Percentiles rank a stretch among this genome's conserved stretches.
phyloP scores from a whole-genome alignment of 2,888 invertebrate species.

The Papilio protenor region DNA sequence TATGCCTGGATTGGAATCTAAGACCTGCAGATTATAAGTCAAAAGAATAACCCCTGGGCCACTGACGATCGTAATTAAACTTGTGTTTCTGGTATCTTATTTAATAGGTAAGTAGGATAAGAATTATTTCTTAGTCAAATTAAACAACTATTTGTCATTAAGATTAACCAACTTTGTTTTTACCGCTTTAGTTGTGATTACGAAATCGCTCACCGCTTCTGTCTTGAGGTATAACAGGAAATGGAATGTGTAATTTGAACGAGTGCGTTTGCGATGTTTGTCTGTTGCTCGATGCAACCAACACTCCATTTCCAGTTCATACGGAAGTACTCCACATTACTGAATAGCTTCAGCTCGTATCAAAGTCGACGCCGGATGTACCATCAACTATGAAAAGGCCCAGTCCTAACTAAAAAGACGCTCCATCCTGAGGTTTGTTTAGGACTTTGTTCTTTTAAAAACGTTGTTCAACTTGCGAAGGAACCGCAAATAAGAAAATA shows the following conservation, averaged over 20 bases:
- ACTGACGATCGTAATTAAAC: too few relatives aligned
- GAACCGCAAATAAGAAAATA: not conserved
- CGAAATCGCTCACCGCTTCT: slow-evolving; percentile 15
- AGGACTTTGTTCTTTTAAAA: slow-evolving; percentile 11
- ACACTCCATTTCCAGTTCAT: slow-evolving; percentile 76
- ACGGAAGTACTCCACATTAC: slow-evolving; percentile 65
- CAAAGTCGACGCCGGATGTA: slow-evolving; percentile 57
- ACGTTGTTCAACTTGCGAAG: not conserved
- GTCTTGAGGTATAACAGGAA: slow-evolving; percentile 6
- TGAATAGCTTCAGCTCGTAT: slow-evolving; percentile 66
- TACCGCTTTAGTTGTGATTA: not conserved
- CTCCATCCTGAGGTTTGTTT: slow-evolving; percentile 36
- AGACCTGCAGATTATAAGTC: too few relatives aligned
- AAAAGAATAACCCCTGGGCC: too few relatives aligned
- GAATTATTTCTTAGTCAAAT: too few relatives aligned
- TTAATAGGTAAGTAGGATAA: too few relatives aligned
- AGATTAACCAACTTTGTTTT: too few relatives aligned
- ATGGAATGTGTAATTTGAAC: slow-evolving; percentile 61
- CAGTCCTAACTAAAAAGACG: slow-evolving; percentile 49
- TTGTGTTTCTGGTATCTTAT: too few relatives aligned
- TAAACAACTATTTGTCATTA: too few relatives aligned
- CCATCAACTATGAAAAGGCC: slow-evolving; percentile 64
- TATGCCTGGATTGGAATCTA: too few relatives aligned
- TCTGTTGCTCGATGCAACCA: slow-evolving; percentile 65
- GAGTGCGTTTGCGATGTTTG: slow-evolving; percentile 79